Conservation (phyloP, 2,888 invertebrate genomes). For the Volucella zonaria region DNA sequence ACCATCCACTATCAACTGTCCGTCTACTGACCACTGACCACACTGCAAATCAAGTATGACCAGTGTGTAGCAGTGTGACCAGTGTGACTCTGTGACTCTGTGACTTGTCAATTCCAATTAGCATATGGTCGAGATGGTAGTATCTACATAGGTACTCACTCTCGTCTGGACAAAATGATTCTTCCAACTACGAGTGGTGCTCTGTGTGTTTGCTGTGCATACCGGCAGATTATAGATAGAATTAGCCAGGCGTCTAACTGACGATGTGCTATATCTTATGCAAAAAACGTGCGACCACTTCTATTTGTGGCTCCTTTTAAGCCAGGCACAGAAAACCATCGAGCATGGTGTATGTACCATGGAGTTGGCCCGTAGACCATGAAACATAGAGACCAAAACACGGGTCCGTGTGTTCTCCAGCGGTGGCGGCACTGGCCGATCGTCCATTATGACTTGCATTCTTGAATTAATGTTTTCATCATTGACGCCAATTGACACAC, state of each 20-base stretch:
- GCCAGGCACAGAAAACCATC: slow-evolving; percentile 31
- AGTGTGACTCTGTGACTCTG: slow-evolving; percentile 37
- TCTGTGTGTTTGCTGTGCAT: slow-evolving; percentile 6
- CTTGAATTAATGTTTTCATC: slow-evolving; percentile 72
- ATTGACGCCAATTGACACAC: slow-evolving; percentile 74
- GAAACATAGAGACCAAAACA: no score
- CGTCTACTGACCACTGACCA: background rate
- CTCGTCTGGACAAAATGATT: slow-evolving; percentile 60
- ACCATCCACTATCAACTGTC: no score
- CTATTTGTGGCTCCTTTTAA: slow-evolving; percentile 69
- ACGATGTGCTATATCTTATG: slow-evolving; percentile 45
- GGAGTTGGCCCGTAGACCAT: no score
- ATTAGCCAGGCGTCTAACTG: slow-evolving; percentile 40
- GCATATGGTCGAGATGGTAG: slow-evolving; percentile 63
- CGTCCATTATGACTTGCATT: slow-evolving; percentile 65
- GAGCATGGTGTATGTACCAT: no score
- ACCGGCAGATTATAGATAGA: slow-evolving; percentile 54
- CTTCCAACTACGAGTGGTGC: background rate
- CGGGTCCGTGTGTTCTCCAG: background rate
- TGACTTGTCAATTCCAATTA: slow-evolving; percentile 72
- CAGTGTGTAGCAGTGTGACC: slow-evolving; percentile 16
- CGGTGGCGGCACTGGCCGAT: background rate
- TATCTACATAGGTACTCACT: slow-evolving; percentile 28
- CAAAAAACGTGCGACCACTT: slow-evolving; percentile 60
- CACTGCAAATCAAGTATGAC: slow-evolving; percentile 39